A percentile compares a stretch with the other conserved stretches of the same genome.
Evolutionary conservation across 2,113 vertebrate genomes (phyloP).

Genomic region (Pedetes capensis): DNA sequence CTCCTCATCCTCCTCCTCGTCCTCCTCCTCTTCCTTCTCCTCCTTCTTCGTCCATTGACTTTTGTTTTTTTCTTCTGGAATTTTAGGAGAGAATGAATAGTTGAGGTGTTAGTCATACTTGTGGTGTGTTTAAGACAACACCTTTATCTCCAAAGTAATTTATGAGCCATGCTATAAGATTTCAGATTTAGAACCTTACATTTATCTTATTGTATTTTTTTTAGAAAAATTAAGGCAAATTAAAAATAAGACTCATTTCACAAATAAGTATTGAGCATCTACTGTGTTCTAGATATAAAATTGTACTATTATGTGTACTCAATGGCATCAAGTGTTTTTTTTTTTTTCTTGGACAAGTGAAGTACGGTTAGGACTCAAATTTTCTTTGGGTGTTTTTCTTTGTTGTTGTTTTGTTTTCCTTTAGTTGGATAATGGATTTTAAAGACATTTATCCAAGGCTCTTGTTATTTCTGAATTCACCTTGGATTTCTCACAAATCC

Average conservation of each 20-base stretch:
- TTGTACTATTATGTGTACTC: constrained; percentile 2
- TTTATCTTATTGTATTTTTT: constrained; percentile 24
- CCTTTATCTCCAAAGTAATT: constrained; percentile 26
- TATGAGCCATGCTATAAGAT: not conserved
- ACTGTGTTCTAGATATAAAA: constrained; percentile 30
- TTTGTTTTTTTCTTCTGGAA: constrained; percentile 13
- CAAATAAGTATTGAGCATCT: constrained; percentile 45
- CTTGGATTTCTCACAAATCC: constrained; percentile 59
- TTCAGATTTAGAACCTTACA: constrained; percentile 27
- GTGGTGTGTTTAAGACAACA: not conserved
- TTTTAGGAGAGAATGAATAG: not conserved
- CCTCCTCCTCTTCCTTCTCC: no score
- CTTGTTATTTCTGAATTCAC: constrained; percentile 48
- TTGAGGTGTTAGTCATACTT: constrained; percentile 28
- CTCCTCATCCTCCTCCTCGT: no score
- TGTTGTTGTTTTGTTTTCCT: constrained; percentile 27
- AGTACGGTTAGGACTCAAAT: constrained; percentile 38
- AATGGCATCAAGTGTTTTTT: constrained; percentile 47
- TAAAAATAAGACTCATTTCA: constrained; percentile 32
- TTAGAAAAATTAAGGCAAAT: constrained; percentile 50
- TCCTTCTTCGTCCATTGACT: not conserved
- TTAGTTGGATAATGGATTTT: constrained; percentile 43
- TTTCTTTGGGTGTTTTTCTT: constrained; percentile 30
- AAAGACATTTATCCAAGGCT: constrained; percentile 12
- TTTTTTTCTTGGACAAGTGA: constrained; percentile 25